Percentiles rank a stretch among this genome's conserved stretches.
Conservation (phyloP, 2,797 vertebrate genomes). For the Cynodonichthys magdalenae region DNA sequence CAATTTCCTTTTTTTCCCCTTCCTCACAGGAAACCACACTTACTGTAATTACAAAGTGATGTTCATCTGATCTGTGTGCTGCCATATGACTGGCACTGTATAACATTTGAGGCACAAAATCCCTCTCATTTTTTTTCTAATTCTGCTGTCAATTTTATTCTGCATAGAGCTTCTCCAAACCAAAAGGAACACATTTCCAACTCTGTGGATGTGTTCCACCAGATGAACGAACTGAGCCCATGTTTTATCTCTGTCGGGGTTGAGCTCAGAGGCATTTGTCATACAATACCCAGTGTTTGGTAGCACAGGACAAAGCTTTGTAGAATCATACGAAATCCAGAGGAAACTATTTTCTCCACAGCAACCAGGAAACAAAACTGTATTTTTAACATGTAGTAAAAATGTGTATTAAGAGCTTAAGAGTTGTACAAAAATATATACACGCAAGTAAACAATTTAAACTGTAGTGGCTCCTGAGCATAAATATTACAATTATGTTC, state of each 20-base stretch:
- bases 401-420: neutral
- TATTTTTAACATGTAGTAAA: constrained; percentile 13
- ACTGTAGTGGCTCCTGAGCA: too few species aligned
- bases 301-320: constrained; percentile 25
- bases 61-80: constrained; percentile 16
- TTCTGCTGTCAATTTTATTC: constrained; percentile 36
- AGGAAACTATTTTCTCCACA: constrained; percentile 27
- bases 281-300: constrained; percentile 16
- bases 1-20: constrained; percentile 23
- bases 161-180: constrained; percentile 19
- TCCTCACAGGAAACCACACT: constrained; percentile 14
- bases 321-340: constrained; percentile 16
- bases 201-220: constrained; percentile 35
- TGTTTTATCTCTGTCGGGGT: constrained; percentile 23
- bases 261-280: constrained; percentile 34
- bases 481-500: too few species aligned
- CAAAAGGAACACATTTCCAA: constrained; percentile 6
- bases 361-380: constrained; percentile 25
- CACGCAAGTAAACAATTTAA: neutral
- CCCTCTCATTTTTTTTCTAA: neutral
- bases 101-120: constrained; percentile 8
- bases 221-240: constrained; percentile 17
- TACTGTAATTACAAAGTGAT: constrained; percentile 33
- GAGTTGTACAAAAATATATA: neutral
- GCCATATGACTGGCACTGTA: constrained; percentile 10